Percentiles rank a stretch among this genome's conserved stretches.
Conservation (phyloP, 2,888 invertebrate genomes). For the Ornithoptera alexandrae region DNA sequence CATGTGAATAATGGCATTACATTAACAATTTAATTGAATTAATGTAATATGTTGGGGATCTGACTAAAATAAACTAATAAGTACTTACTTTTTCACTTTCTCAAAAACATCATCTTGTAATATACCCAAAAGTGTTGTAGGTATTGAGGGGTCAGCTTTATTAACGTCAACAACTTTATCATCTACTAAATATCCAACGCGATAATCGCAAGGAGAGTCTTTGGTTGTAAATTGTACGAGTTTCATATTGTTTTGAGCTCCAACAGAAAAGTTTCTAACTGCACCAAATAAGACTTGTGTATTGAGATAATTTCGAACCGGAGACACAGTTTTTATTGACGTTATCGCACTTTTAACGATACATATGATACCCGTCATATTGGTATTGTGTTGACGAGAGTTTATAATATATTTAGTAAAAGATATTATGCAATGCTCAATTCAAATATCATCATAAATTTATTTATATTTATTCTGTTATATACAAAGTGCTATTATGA, state of each 20-base stretch:
- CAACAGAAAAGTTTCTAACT: conserved; percentile 48
- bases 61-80: too few relatives aligned
- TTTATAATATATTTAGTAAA: not conserved
- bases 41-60: too few relatives aligned
- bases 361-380: conserved; percentile 47
- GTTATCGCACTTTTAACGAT: conserved; percentile 45
- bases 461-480: not conserved
- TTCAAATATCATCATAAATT: not conserved
- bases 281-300: conserved; percentile 29
- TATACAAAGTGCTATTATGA: not conserved
- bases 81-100: conserved; percentile 59
- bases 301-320: conserved; percentile 38
- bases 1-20: too few relatives aligned
- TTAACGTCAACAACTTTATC: conserved; percentile 84
- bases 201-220: conserved; percentile 78
- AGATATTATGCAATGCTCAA: not conserved
- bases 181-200: conserved; percentile 84
- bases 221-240: conserved; percentile 84
- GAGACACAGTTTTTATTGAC: conserved; percentile 45
- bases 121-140: conserved; percentile 67
- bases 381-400: conserved; percentile 7
- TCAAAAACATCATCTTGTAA: conserved; percentile 58
- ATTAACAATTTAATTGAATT: too few relatives aligned
- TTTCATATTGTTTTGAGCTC: conserved; percentile 77
- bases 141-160: conserved; percentile 71